Evolutionary conservation across 2,888 invertebrate genomes (phyloP), one percentile per base, ranked within the genome.

Genomic region (Balanococcus diminutus): DNA sequence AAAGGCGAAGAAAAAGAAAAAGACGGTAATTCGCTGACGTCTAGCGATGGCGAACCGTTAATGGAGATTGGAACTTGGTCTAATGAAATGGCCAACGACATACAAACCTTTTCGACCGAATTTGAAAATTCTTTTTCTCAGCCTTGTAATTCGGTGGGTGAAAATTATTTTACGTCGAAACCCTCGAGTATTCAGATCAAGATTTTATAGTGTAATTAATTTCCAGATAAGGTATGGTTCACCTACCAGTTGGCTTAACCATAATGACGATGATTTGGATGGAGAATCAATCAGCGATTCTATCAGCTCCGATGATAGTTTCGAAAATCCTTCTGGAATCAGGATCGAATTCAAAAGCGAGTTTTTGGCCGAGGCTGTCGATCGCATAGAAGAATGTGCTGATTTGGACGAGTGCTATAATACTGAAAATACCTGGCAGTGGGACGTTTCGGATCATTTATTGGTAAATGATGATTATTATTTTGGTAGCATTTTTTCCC

Each of bases 1-100:
- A 87, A 83, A 9, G 87, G 88, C 46, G 84, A 87, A 32, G 86
- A 87, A 72, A 86, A 86, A 82, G 87, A 88, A 86, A 85, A 88
- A 67, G 88, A 89, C 87, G 86, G 89, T 82, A 88, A 88, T 85
- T 87, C 88, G 82, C 88, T 88, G 88, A 42, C 32, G 8, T 75
- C 79, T 8, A 81, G 39, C 25, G 89, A 88, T 14, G 88, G 91
- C 90, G 91, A 91, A 87, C 87, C 88, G 89, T 93, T 94, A 88
- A 92, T 96, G 89, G 96, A 96, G 90, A 96, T 97, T 81, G 97
- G 96, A 9, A 96, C 94, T 0, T 97, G 97, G 97, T 95, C 95
- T 0, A 97, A 96, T 89, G 96, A 96, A 84, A 96, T 96, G 96
- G 95, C 96, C 25, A 61, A 87, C 31, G 87, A 87, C 31, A 61